A percentile compares a stretch with the other conserved stretches of the same genome.
These are phyloP conservation scores for Cerastis rubricosa DNA, from an alignment of 2,888 invertebrate genomes.

Conservation along the genomic window DNA sequence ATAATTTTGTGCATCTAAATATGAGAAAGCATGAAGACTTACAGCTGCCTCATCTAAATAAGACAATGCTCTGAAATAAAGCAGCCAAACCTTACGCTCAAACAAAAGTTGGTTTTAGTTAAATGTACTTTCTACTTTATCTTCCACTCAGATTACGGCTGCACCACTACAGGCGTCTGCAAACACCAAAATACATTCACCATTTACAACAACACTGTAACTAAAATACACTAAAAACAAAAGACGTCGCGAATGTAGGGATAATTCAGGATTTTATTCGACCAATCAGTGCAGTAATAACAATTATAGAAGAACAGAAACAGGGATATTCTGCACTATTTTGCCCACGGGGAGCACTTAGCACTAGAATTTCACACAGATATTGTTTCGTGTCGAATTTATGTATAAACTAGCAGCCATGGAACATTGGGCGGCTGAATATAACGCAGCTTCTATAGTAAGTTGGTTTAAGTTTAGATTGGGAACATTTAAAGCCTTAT, in stretches of 20 bases:
- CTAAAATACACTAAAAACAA: conserved; percentile 33
- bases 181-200: conserved; percentile 11
- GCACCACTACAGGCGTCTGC: not conserved
- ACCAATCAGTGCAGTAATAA: conserved; percentile 55
- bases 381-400: conserved; percentile 64
- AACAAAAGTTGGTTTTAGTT: conserved; percentile 9
- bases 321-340: conserved; percentile 46
- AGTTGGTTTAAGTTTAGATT: conserved; percentile 3
- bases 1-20: not conserved
- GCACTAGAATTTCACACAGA: conserved; percentile 53
- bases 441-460: conserved; percentile 11
- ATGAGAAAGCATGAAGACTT: not conserved
- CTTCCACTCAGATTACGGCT: conserved; percentile 20
- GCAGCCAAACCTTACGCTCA: not conserved
- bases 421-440: conserved; percentile 22
- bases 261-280: conserved; percentile 44
- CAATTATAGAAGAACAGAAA: conserved; percentile 50
- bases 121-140: conserved; percentile 16
- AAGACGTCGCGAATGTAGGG: conserved; percentile 1
- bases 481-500: not conserved
- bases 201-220: conserved; percentile 19
- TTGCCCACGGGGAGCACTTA: conserved; percentile 50
- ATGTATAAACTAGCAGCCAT: conserved; percentile 40
- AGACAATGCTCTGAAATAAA: conserved; percentile 9
- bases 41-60: conserved; percentile 5